Evolutionary conservation across 1,140 invertebrate species (phyloP), one percentile per base, ranked within the genome.

Genomic region (Drosophila nebulosa): DNA sequence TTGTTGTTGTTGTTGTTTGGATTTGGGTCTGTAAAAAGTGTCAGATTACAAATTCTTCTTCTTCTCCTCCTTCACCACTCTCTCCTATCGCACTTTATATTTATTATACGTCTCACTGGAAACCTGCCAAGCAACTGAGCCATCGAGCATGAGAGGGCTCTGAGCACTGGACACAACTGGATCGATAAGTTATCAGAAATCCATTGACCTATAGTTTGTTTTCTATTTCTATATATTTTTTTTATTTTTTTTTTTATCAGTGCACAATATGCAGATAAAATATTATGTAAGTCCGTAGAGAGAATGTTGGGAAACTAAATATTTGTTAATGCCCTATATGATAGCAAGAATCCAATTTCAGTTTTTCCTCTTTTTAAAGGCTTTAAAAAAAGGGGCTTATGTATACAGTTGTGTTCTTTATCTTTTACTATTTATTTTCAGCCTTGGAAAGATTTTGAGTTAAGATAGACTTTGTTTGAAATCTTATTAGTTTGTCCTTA

Each of bases 11-110:
- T n/a, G n/a, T 26, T 10, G 24, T 60, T 52, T 24, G 26, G 9
- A 9, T 50, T 10, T 32, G 10, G 30, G 30, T 32, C 30, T 32
- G 9, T 32, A 4, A 3, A 46, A 39, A 39, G 70, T 73, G 69
- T 73, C 69, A n/a, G 61, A 4, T 73, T 73, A 73, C 70, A 59
- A 52, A 27, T 26, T 52, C 53, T 65, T 46, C 5, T 39, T 3
- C 4, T 7, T 21, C 14, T 21, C 7, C 4, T 46, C 39, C n/a
- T n/a, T n/a, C n/a, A n/a, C n/a, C n/a, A n/a, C n/a, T n/a, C n/a
- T n/a, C n/a, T n/a, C 21, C 39, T 46, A 18, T 46, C 16, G 18
- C 16, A 21, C 16, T 46, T 9, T 46, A 14, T 10, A 3, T 21
- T 42, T 42, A 42, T 42, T 42, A 42, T 42, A 7, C 18, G 16